Conservation (phyloP, 2,888 invertebrate genomes). For the Drosophila kuntzei region DNA sequence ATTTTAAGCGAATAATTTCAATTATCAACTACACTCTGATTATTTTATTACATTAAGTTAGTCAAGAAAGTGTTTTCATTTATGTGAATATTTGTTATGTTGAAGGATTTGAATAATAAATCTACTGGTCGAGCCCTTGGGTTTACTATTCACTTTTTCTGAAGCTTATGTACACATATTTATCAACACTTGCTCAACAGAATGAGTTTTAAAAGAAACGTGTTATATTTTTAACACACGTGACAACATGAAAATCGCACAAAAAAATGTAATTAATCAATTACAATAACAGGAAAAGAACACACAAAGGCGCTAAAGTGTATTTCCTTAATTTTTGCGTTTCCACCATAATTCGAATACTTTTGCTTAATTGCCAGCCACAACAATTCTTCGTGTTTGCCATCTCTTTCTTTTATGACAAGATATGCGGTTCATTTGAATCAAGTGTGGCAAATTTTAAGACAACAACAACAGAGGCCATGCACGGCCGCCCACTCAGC, state of each 20-base stretch:
- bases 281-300: constrained; percentile 50
- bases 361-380: constrained; percentile 59
- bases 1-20: neutral
- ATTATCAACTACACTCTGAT: neutral
- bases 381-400: constrained; percentile 25
- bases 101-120: neutral
- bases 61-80: too few species aligned
- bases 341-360: constrained; percentile 41
- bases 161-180: neutral
- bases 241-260: constrained; percentile 41
- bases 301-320: constrained; percentile 48
- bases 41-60: too few species aligned
- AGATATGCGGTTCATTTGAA: constrained; percentile 57
- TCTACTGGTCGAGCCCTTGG: neutral
- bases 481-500: constrained; percentile 66
- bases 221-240: constrained; percentile 35
- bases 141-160: constrained; percentile 2
- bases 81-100: neutral
- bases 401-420: constrained; percentile 40
- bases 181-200: constrained; percentile 27
- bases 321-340: constrained; percentile 57
- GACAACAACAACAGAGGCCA: constrained; percentile 32
- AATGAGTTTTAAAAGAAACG: constrained; percentile 10
- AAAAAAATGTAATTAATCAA: constrained; percentile 65
- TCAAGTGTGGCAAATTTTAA: constrained; percentile 57